These are phyloP conservation scores for Muschampia plurimacula DNA, from an alignment of 2,888 invertebrate genomes.

Conservation along the genomic window DNA sequence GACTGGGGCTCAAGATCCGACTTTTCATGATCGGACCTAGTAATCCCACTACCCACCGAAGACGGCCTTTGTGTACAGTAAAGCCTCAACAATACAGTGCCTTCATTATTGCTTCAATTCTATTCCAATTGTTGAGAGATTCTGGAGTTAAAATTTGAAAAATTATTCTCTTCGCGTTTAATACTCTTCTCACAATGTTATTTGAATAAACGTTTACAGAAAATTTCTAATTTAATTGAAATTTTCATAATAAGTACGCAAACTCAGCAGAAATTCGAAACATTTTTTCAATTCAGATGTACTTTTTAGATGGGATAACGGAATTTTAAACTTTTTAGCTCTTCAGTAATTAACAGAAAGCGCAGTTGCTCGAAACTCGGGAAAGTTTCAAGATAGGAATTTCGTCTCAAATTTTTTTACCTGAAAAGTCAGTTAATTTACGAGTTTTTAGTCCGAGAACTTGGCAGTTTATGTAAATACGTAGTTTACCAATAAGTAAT, in stretches of 20 bases:
- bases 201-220: neutral
- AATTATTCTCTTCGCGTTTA: neutral
- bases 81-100: conserved; percentile 9
- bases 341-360: conserved; percentile 70
- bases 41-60: conserved; percentile 58
- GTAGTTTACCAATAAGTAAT: conserved; percentile 49
- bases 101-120: conserved; percentile 9
- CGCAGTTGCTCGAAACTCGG: conserved; percentile 66
- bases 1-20: conserved; percentile 64
- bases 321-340: conserved; percentile 62
- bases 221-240: neutral
- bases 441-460: conserved; percentile 64
- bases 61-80: conserved; percentile 17
- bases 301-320: conserved; percentile 49
- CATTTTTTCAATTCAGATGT: conserved; percentile 38
- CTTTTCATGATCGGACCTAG: conserved; percentile 62
- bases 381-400: conserved; percentile 67
- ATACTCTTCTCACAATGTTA: neutral
- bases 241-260: conserved; percentile 9
- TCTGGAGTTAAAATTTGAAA: neutral
- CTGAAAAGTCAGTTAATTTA: conserved; percentile 78
- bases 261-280: conserved; percentile 28
- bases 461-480: conserved; percentile 76
- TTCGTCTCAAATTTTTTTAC: conserved; percentile 70
- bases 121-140: neutral